A percentile compares a stretch with the other conserved stretches of the same genome.
phyloP scores from a whole-genome alignment of 2,888 invertebrate genomes.

The Drosophila monieri region DNA sequence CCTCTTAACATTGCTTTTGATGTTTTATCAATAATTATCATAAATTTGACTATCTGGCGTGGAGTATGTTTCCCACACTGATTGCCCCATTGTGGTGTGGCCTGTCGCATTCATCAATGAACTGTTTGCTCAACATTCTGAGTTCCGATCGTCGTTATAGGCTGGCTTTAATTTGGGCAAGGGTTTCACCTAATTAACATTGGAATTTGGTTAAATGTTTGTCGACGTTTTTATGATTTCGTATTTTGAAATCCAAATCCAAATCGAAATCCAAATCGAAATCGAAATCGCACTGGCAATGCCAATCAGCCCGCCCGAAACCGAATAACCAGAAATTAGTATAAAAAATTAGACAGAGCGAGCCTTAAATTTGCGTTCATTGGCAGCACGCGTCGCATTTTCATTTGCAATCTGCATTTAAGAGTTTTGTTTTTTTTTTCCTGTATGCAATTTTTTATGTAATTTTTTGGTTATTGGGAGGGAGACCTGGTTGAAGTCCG shows the following conservation, averaged over 20 bases:
- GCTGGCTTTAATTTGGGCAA: conserved; percentile 20
- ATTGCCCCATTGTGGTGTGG: conserved; percentile 35
- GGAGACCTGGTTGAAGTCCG: conserved; percentile 13
- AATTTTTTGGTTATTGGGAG: conserved; percentile 24
- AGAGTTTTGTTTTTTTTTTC: conserved; percentile 29
- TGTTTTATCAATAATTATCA: conserved; percentile 50
- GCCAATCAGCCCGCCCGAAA: not conserved
- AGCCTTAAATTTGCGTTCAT: conserved; percentile 47
- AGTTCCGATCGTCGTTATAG: conserved; percentile 15
- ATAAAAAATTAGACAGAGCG: conserved; percentile 9
- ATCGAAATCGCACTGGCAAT: conserved; percentile 10
- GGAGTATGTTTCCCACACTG: conserved; percentile 29
- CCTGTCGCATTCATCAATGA: conserved; percentile 9
- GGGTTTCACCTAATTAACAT: conserved; percentile 58
- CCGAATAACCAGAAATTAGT: conserved; percentile 1
- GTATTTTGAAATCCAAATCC: conserved; percentile 15
- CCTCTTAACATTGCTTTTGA: conserved; percentile 19
- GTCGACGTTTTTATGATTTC: conserved; percentile 33
- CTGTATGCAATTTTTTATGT: conserved; percentile 38
- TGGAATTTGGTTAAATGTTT: conserved; percentile 52
- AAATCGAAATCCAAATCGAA: conserved; percentile 23
- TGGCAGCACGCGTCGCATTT: conserved; percentile 45
- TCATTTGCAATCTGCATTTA: conserved; percentile 28
- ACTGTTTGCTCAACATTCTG: conserved; percentile 39
- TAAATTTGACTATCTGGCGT: conserved; percentile 30